phyloP scores from a whole-genome alignment of 2,888 invertebrate genomes.

The Andrena chrysosceles region DNA sequence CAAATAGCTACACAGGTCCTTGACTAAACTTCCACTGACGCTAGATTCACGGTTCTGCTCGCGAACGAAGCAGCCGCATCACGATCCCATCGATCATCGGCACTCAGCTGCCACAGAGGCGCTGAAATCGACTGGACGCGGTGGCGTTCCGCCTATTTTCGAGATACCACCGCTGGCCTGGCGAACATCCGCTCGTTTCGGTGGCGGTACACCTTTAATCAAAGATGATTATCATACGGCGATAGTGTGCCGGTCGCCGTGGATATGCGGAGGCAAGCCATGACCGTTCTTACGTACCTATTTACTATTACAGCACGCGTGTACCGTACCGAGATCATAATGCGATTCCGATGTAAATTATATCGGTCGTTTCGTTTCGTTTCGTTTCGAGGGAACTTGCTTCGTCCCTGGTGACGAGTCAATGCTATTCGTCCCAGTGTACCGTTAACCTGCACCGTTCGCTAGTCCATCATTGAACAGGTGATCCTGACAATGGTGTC shows the following conservation, averaged over 20 bases:
- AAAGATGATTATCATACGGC: conserved; percentile 67
- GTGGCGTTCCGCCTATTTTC: too few species aligned
- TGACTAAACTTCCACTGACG: too few species aligned
- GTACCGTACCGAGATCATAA: conserved; percentile 61
- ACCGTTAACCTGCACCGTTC: conserved; percentile 28
- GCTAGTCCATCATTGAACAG: conserved; percentile 12
- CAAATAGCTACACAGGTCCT: too few species aligned
- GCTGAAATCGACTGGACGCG: too few species aligned
- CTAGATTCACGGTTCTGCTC: too few species aligned
- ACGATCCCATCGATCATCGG: too few species aligned
- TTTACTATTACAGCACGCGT: conserved; percentile 64
- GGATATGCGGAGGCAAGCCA: conserved; percentile 40
- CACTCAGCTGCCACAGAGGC: too few species aligned
- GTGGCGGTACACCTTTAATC: conserved; percentile 61
- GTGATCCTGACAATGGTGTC: neutral
- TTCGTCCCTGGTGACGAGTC: conserved; percentile 33
- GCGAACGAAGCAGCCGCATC: too few species aligned
- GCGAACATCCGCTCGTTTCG: conserved; percentile 23
- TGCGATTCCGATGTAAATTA: conserved; percentile 59
- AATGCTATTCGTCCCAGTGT: conserved; percentile 19
- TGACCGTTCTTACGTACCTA: conserved; percentile 52
- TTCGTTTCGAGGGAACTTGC: conserved; percentile 24
- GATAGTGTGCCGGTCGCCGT: conserved; percentile 53
- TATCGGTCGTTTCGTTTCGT: conserved; percentile 40
- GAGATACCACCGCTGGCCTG: neutral